Evolutionary conservation across 2,888 invertebrate species (phyloP), one percentile per base, ranked within the genome.

Genomic region (Temnothorax ravouxi): DNA sequence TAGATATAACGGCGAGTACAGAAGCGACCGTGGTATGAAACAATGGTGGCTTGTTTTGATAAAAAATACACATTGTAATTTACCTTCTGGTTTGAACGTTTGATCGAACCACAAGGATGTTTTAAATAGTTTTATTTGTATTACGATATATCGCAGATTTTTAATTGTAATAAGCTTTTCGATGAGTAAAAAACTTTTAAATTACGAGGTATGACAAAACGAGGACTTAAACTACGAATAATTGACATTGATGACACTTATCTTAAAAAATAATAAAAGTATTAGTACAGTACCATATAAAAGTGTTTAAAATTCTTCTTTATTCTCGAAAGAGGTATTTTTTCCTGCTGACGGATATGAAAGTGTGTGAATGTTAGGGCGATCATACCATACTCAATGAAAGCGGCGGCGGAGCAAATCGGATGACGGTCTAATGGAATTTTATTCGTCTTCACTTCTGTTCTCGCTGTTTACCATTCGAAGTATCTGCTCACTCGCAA

Each of bases 371-470:
- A 75, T 66, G 64, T 25, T 47, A 59, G 41, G 38, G 54, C 38
- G 64, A 54, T 29, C 9, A 9, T 41, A 52, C 21, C 6, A 56
- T 13, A 25, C 18, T 50, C 34, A 59, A 83, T 75, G 66, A 77
- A 25, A 56, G 13, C 34, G 25, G 56, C 38, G 38, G 56, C 25
- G 47, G 9, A 56, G 21, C 15, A 34, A 79, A 71, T 59, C 47
- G 50, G 34, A 83, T 21, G 64, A 54, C 62, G 21, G n/a, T 52
- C 50, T 83, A 77, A 83, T 83, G 66, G 66, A 66, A 76, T 76
- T 67, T 83, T 76, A 79, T 79, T 79, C 59, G 21, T 21, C 66
- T 76, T 82, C 56, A 25, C 82, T 52, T 77, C 50, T 67, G 82
- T 59, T 83, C 38, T 66, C 38, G 59, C 25, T 77, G 56, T 62